These are phyloP conservation scores for Slavum lentiscoides DNA, from an alignment of 2,888 invertebrate genomes.

Conservation along the genomic window DNA sequence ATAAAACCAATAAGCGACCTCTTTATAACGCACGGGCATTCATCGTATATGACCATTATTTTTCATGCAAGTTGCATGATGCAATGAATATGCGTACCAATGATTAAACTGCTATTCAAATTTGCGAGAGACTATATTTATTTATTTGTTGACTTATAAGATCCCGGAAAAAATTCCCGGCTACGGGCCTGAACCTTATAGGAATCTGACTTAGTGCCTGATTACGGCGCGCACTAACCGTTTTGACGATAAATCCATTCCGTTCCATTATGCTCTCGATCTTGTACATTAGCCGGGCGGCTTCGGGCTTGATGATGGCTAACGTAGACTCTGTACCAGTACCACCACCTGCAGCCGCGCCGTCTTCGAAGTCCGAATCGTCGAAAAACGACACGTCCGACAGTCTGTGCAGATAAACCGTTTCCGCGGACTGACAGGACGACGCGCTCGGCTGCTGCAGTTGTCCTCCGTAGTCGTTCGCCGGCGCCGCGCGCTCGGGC, in stretches of 20 bases:
- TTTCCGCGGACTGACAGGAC: not conserved
- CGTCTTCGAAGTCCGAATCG: not conserved
- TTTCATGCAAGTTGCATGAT: no score
- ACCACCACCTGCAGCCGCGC: no score
- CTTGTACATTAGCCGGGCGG: constrained; percentile 25
- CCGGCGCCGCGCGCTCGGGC: not conserved
- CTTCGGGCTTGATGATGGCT: constrained; percentile 38
- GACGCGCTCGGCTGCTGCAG: not conserved
- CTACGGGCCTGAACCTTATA: no score
- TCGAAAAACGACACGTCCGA: constrained; percentile 25
- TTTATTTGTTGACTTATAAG: no score
- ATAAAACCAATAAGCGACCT: no score
- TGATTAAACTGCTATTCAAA: no score
- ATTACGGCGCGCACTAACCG: not conserved
- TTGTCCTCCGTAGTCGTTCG: not conserved
- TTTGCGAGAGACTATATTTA: no score
- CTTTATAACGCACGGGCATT: no score
- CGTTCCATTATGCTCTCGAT: constrained; percentile 21
- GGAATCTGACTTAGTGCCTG: no score
- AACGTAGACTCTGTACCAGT: constrained; percentile 13
- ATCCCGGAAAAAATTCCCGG: no score
- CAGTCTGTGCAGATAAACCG: not conserved
- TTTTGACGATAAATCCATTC: constrained; percentile 41
- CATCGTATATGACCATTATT: no score
- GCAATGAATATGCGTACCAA: no score